Percentiles rank a stretch among this genome's conserved stretches.
phyloP scores from a whole-genome alignment of 2,797 vertebrate genomes.

The Acipenser transmontanus region DNA sequence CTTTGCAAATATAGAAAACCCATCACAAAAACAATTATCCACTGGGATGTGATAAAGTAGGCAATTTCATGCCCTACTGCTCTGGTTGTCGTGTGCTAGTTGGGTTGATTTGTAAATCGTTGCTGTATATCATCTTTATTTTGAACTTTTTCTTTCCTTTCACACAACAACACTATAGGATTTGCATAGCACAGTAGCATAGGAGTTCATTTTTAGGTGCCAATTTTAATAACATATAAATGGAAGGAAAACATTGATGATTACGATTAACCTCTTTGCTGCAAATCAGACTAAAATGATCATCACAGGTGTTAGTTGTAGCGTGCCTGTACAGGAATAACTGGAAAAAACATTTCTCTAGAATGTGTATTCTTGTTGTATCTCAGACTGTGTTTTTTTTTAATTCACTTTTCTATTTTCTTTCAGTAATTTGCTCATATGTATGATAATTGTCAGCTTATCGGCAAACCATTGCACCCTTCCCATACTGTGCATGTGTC shows the following conservation, averaged over 20 bases:
- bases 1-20: slow-evolving; percentile 43
- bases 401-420: too few relatives aligned
- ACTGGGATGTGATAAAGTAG: slow-evolving; percentile 56
- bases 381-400: too few relatives aligned
- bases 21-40: slow-evolving; percentile 57
- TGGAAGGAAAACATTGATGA: neutral
- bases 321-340: too few relatives aligned
- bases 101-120: slow-evolving; percentile 45
- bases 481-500: slow-evolving; percentile 10
- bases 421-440: neutral
- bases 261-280: neutral
- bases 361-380: too few relatives aligned
- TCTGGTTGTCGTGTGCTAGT: slow-evolving; percentile 48
- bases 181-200: neutral
- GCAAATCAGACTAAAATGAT: too few relatives aligned
- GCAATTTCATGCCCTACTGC: slow-evolving; percentile 65
- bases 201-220: neutral
- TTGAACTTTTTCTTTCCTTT: slow-evolving; percentile 21
- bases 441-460: slow-evolving; percentile 8
- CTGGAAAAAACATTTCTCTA: too few relatives aligned
- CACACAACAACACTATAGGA: slow-evolving; percentile 14
- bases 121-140: slow-evolving; percentile 46
- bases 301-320: too few relatives aligned
- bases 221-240: slow-evolving; percentile 3
- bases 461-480: neutral